Conservation (phyloP, 2,888 invertebrate species). For the Patella ulyssiponensis region DNA sequence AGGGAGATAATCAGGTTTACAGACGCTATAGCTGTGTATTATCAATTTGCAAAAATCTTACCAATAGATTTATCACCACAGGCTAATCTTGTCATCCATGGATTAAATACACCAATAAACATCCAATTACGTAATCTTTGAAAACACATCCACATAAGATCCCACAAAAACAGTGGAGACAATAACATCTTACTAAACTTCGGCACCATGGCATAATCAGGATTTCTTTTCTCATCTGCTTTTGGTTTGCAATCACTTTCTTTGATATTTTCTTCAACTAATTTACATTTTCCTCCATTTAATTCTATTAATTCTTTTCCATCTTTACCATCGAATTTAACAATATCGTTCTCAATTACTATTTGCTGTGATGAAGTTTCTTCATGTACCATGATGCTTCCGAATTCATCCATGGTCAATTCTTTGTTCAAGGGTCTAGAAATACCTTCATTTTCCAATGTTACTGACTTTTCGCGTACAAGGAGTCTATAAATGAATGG, state of each 20-base stretch:
- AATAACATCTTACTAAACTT: conserved; percentile 24
- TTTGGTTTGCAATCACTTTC: no score
- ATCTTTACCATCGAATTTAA: no score
- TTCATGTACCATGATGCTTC: not conserved
- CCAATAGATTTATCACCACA: conserved; percentile 34
- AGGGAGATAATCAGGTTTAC: no score
- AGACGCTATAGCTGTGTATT: no score
- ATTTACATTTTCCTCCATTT: no score
- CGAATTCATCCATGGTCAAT: not conserved
- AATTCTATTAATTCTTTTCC: no score
- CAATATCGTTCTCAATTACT: no score
- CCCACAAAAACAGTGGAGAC: conserved; percentile 37
- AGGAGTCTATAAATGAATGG: not conserved
- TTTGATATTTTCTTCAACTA: no score
- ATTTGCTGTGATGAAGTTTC: no score
- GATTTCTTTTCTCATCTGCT: no score
- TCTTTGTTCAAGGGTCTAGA: not conserved
- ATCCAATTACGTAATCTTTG: conserved; percentile 48
- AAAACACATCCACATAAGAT: conserved; percentile 44
- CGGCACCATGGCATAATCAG: not conserved
- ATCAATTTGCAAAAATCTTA: not conserved
- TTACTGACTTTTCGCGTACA: not conserved
- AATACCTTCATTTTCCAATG: not conserved
- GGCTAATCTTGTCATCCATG: conserved; percentile 40
- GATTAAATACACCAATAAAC: conserved; percentile 47